A percentile compares a stretch with the other conserved stretches of the same genome.
Conservation (phyloP, 2,113 vertebrate genomes). For the Melospiza georgiana region DNA sequence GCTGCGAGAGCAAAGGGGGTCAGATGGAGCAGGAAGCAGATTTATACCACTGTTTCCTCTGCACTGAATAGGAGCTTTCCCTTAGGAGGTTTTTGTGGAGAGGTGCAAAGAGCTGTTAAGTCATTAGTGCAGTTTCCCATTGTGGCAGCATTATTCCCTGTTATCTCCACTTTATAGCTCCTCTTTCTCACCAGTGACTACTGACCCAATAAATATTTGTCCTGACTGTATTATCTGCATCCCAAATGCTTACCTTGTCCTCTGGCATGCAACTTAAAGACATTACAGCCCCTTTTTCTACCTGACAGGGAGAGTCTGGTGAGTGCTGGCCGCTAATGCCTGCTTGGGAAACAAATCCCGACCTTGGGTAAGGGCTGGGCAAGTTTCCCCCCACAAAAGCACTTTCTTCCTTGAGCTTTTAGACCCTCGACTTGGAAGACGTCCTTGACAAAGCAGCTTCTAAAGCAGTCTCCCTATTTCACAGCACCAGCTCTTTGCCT, state of each 20-base stretch:
- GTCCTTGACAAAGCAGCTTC: neutral
- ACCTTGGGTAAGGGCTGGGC: neutral
- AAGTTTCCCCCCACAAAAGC: neutral
- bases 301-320: neutral
- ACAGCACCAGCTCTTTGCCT: neutral
- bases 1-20: neutral
- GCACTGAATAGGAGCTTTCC: constrained; percentile 20
- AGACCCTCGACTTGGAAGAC: neutral
- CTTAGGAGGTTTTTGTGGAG: constrained; percentile 54
- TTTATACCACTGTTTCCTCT: neutral
- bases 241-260: constrained; percentile 4
- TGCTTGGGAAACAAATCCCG: neutral
- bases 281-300: neutral
- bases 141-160: constrained; percentile 46
- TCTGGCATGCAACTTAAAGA: neutral
- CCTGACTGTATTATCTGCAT: neutral
- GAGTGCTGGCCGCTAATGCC: neutral
- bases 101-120: constrained; percentile 59
- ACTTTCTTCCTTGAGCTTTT: neutral
- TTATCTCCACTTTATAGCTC: constrained; percentile 55
- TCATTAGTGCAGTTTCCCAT: constrained; percentile 48
- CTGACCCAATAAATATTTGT: constrained; percentile 50
- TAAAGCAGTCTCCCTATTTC: neutral
- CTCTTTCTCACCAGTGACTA: constrained; percentile 14
- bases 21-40: neutral